phyloP scores from a whole-genome alignment of 2,888 invertebrate species.

The Spodoptera picta region DNA sequence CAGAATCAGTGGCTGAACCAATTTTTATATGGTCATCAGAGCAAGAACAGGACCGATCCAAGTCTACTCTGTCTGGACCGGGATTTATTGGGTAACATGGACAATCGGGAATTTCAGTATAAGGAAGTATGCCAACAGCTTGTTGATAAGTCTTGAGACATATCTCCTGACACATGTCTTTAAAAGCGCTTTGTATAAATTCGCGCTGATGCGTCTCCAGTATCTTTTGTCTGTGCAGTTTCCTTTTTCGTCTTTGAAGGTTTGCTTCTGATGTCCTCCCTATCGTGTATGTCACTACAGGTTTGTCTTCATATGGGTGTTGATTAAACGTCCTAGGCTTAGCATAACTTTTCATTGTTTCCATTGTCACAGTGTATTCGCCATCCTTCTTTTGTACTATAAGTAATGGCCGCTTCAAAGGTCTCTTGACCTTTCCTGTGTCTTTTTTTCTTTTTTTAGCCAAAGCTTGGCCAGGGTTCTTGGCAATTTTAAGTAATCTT shows the following conservation, averaged over 20 bases:
- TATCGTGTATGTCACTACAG: constrained; percentile 76
- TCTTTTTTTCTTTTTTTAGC: constrained; percentile 77
- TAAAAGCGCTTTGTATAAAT: constrained; percentile 81
- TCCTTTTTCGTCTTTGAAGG: constrained; percentile 72
- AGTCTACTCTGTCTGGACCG: constrained; percentile 65
- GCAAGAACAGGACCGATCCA: constrained; percentile 79
- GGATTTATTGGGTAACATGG: constrained; percentile 75
- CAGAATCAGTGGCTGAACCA: constrained; percentile 79
- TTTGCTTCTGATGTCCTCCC: constrained; percentile 85
- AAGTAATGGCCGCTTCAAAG: constrained; percentile 78
- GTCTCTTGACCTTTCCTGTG: constrained; percentile 67
- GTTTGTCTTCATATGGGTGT: constrained; percentile 82
- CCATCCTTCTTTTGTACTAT: constrained; percentile 81
- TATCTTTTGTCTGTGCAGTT: constrained; percentile 75
- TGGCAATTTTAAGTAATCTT: constrained; percentile 76
- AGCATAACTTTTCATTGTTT: constrained; percentile 78
- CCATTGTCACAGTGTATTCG: constrained; percentile 82
- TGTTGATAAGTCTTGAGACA: constrained; percentile 84
- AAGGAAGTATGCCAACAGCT: constrained; percentile 78
- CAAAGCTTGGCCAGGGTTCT: constrained; percentile 73
- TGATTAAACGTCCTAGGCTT: constrained; percentile 77
- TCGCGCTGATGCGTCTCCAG: constrained; percentile 78
- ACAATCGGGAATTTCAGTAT: constrained; percentile 77
- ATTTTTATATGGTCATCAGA: constrained; percentile 71
- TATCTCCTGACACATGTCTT: constrained; percentile 81